Evolutionary conservation across 2,113 vertebrate genomes (phyloP), one percentile per base, ranked within the genome.

Genomic region (Anoplopoma fimbria): DNA sequence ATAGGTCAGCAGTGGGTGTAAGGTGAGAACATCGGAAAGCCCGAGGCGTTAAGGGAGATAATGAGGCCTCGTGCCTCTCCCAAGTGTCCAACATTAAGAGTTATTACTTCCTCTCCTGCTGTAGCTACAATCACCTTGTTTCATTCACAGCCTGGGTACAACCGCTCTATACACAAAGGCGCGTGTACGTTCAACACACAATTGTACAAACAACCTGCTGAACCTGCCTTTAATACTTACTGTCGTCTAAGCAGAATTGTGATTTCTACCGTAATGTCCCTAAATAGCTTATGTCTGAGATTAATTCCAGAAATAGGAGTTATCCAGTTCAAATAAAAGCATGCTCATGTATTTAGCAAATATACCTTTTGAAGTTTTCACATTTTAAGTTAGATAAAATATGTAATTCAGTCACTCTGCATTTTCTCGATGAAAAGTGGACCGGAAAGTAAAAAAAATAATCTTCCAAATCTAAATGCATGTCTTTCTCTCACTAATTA

Each of bases 1-100:
- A 99, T 97, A 98, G 97, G 97, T 97, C 97, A 97, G 93, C 92
- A 90, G 96, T 97, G 96, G 96, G 96, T 96, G 96, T 96, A 95
- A 96, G 96, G 96, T 97, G 95, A 97, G 92, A 96, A 94, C 97
- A 96, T 93, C 86, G 91, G 94, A 96, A 96, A 96, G 95, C 95
- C 96, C 96, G 88, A 80, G 95, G 96, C 95, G 89, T 91, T 96
- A 93, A 96, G 94, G 88, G 91, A 92, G 95, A 95, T 96, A 97
- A 96, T 96, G 94, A 97, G 95, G 95, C 92, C 91, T 89, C 91
- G 91, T 94, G 92, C 92, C 93, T 92, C 90, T 95, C 96, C 95
- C 90, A 91, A 92, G 91, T 94, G 94, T 91, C 94, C 89, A 95
- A 90, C 90, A 94, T 94, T 93, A 94, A 93, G 92, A 95, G 86